Base-by-base conservation (phyloP, 2,797 vertebrate genomes). In the Poeciliopsis gracilis region DNA sequence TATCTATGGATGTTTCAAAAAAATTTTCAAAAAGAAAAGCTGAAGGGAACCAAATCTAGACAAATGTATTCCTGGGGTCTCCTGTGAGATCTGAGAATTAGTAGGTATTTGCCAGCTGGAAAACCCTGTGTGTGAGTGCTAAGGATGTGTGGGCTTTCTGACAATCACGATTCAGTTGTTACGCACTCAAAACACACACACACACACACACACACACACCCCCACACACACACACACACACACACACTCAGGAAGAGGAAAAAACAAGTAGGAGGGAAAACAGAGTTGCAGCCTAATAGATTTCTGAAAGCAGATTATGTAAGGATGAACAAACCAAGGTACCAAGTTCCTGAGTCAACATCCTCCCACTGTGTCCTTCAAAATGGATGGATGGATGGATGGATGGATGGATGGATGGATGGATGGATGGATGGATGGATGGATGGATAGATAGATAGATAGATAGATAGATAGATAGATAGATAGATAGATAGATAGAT, bases 321-420 rank as follows among this genome's bases (percentile, higher is more conserved):
- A 89, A 90, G 28, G 77, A 20, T 71, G 47, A 82, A 71, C 76
- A 59, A 49, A 77, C 77, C 63, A 80, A 87, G 79, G n/a, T 57
- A 67, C 41, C 15, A 59, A 79, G 53, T 13, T 84, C 15, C 77
- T 91, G 90, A 90, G 74, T 89, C 91, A 91, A 75, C 84, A 80
- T 87, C 81, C 83, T 85, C 85, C 87, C 79, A 90, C 83, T 25
- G 72, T 75, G 73, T 77, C 77, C 59, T 61, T 66, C 57, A 73
- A 12, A 11, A 45, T 12, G 47, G 13, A 71, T 33, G 33, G 20
- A 81, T 73, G 46, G 61, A 83, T 75, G 38, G 63, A 76, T 41
- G 33, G 80, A 85, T 77, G 67, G 83, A 85, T 79, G 67, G 73
- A 82, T 79, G 47, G 84, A 83, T 73, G 76, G 75, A 83, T 74